Base-by-base conservation (phyloP, 1,140 invertebrate genomes). In the Diplogasteroides magnus region DNA sequence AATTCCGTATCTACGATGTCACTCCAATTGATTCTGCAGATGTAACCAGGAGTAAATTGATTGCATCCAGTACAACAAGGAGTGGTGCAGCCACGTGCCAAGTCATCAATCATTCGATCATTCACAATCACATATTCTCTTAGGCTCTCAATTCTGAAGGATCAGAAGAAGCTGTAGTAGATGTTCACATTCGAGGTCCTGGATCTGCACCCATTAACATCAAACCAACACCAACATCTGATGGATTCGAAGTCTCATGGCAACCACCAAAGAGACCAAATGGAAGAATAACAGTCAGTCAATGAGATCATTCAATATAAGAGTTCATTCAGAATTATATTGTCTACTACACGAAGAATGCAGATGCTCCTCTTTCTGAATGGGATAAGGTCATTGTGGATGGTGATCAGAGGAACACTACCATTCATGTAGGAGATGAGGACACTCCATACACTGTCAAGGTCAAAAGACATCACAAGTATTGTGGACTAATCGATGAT, bases 211-310 rank as follows among this genome's bases (percentile, higher is more conserved):
- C 80, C 19, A 27, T 67, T 11, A 61, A 75, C 23, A 83, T 82
- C 31, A 56, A 68, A 13, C 71, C 79, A n/a, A 72, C 63, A 6
- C 69, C 80, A 48, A 74, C 71, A 13, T 65, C 79, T 31, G 72
- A 81, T 65, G 79, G 79, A 28, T 81, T 81, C 64, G 76, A 76
- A 61, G 80, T 82, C 23, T 57, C 77, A 14, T 82, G 81, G 81
- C 31, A 68, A 31, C 79, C 77, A 58, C 80, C 80, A 29, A 71
- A 67, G 31, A 73, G 77, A 31, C 67, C 81, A 15, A 82, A 82
- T 70, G 80, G 80, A 62, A 66, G 68, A 31, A 71, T 82, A 19
- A 79, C 66, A 68, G 77, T 79, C 69, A 26, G 25, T 27, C 2
- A n/a, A n/a, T n/a, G n/a, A n/a, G n/a, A n/a, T n/a, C n/a, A n/a